Evolutionary conservation across 1,140 invertebrate species (phyloP), one percentile per base, ranked within the genome.

Genomic region (Atta cephalotes): DNA sequence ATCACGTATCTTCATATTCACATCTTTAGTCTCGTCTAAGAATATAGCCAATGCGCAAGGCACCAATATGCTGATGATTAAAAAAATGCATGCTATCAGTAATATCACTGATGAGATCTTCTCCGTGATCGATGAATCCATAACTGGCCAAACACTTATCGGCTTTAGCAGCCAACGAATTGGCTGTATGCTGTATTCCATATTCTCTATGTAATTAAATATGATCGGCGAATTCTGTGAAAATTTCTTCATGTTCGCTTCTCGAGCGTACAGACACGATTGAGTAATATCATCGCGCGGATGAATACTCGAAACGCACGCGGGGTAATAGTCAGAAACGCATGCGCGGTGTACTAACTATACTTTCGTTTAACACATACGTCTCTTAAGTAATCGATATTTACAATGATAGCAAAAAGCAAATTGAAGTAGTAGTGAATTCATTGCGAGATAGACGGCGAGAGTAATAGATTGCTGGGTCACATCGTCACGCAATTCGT

Each of bases 161-260:
- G 89, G 79, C 9, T 81, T 91, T 0, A 92, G 31, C 1, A 87
- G 49, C 91, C 89, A 91, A 6, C 88, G 82, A 60, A 80, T 87
- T 1, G 88, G 25, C 31, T 60, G 16, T 53, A 88, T 77, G 25
- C 51, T 81, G 71, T 89, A 88, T 1, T 88, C 31, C 62, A 31
- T 39, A 28, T 81, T 35, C n/a, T 85, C 53, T 7, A 70, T 31
- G 10, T 79, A 84, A 0, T 62, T 72, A 5, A 88, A n/a, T 76
- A 66, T 82, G 31, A 82, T 70, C 2, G 2, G 21, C 58, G 63
- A 7, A 7, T 62, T 45, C 9, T 31, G 70, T 9, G 35, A 5
- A 10, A 18, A 21, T 12, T 45, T 62, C 56, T 49, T 84, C 80
- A 74, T 84, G 70, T 62, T 84, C 2, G 14, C 58, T 62, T 84